Conservation (phyloP, 2,888 invertebrate genomes). For the Oscheius sp. region DNA sequence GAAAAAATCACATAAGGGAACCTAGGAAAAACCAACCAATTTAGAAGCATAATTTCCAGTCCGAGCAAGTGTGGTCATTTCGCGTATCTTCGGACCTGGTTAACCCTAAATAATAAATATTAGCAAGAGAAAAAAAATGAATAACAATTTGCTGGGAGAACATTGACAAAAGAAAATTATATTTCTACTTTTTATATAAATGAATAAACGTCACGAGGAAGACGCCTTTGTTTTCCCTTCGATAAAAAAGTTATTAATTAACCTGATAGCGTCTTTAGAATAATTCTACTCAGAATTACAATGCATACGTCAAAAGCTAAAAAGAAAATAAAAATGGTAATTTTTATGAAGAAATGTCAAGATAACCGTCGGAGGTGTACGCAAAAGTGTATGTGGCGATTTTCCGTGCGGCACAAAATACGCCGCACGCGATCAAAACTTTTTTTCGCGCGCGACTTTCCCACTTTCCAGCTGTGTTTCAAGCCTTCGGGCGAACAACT, state of each 20-base stretch:
- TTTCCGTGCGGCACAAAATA: neutral
- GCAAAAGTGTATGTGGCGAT: slow-evolving; percentile 1
- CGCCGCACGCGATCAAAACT: neutral
- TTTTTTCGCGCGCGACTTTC: neutral
- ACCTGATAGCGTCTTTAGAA: too few species aligned
- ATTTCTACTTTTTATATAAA: too few species aligned
- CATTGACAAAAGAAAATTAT: too few species aligned
- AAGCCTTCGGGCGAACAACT: slow-evolving; percentile 21
- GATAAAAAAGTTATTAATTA: too few species aligned
- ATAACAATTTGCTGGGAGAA: too few species aligned
- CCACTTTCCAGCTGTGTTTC: slow-evolving; percentile 20
- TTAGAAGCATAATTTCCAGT: slow-evolving; percentile 61
- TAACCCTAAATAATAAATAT: slow-evolving; percentile 37
- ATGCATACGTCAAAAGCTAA: too few species aligned
- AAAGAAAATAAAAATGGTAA: slow-evolving; percentile 9
- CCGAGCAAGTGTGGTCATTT: slow-evolving; percentile 63
- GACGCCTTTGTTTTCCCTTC: too few species aligned
- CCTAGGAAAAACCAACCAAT: slow-evolving; percentile 48
- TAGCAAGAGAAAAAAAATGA: neutral
- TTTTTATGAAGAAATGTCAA: neutral
- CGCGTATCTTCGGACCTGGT: slow-evolving; percentile 35
- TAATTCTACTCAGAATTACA: slow-evolving; percentile 9
- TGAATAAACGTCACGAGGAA: too few species aligned
- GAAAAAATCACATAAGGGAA: slow-evolving; percentile 15
- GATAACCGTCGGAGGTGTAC: slow-evolving; percentile 16